Evolutionary conservation across 2,113 vertebrate genomes (phyloP).

Genomic region (Climacteris rufus): DNA sequence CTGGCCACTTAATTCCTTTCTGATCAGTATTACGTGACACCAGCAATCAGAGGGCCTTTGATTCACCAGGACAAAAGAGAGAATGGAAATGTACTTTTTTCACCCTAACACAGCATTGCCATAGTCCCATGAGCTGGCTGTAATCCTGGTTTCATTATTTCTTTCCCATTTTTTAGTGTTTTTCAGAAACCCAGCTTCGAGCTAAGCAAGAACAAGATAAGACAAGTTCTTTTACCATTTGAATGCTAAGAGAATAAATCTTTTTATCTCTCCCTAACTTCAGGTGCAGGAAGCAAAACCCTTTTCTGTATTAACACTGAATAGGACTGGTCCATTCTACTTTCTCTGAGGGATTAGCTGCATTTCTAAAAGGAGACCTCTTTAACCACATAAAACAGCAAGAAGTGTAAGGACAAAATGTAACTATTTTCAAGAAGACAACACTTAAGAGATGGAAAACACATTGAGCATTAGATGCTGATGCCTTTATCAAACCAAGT

Average conservation of each 20-base stretch:
- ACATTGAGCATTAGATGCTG: not conserved
- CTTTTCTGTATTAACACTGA: not conserved
- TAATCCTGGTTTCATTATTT: conserved; percentile 47
- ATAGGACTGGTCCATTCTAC: not conserved
- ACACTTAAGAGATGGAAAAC: not conserved
- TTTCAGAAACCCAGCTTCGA: conserved; percentile 28
- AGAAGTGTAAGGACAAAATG: not conserved
- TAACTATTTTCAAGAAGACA: not conserved
- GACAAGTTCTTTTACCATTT: conserved; percentile 20
- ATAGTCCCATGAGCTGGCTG: not conserved
- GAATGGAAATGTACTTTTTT: conserved; percentile 24
- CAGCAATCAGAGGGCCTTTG: conserved; percentile 44
- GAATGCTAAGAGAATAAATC: conserved; percentile 22
- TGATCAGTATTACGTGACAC: conserved; percentile 41
- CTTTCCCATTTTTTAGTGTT: conserved; percentile 1
- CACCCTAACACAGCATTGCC: not conserved
- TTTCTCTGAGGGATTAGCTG: not conserved
- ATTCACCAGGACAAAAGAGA: conserved; percentile 51
- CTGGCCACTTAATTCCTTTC: conserved; percentile 67
- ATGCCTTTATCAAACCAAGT: not conserved
- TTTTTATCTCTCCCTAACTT: conserved; percentile 28
- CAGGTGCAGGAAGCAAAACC: not conserved
- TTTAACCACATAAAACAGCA: not conserved
- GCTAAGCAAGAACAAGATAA: conserved; percentile 39
- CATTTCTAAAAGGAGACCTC: not conserved